Percentiles rank a stretch among this genome's conserved stretches.
These are phyloP conservation scores for Parapristionchus giblindavisi DNA, from an alignment of 2,888 invertebrate genomes.

Conservation along the genomic window DNA sequence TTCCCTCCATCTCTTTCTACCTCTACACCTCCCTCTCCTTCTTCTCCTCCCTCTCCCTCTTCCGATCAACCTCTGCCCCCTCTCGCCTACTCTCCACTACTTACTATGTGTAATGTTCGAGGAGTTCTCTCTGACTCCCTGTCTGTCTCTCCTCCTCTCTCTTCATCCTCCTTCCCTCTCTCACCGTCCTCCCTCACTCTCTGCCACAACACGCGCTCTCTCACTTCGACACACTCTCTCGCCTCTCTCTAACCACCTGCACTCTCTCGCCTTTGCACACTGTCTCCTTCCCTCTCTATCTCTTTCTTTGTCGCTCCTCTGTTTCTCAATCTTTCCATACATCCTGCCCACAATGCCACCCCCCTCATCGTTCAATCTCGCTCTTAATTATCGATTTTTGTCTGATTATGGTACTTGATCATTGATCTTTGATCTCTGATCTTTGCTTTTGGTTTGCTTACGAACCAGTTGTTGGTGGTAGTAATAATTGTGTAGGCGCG, in stretches of 20 bases:
- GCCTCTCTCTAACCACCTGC: no score
- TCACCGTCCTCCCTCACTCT: conserved; percentile 7
- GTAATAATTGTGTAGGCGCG: no score
- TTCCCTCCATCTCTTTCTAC: neutral
- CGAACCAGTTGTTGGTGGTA: no score
- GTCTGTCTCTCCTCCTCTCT: neutral
- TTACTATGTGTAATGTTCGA: no score
- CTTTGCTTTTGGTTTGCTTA: no score
- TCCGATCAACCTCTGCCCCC: neutral
- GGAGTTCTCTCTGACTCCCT: neutral
- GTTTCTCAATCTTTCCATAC: neutral
- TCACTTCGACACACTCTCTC: neutral
- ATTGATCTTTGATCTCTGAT: no score
- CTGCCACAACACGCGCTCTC: neutral
- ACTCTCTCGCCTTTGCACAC: neutral
- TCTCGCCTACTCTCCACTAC: neutral
- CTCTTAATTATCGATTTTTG: no score
- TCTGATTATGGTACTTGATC: no score
- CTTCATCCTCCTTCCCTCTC: neutral
- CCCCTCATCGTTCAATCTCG: neutral
- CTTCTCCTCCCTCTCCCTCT: neutral
- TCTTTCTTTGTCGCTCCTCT: neutral
- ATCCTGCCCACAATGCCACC: neutral
- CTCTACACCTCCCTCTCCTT: neutral
- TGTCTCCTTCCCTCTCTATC: neutral